These are phyloP conservation scores for Cantharis rustica DNA, from an alignment of 2,888 invertebrate genomes.

Conservation along the genomic window DNA sequence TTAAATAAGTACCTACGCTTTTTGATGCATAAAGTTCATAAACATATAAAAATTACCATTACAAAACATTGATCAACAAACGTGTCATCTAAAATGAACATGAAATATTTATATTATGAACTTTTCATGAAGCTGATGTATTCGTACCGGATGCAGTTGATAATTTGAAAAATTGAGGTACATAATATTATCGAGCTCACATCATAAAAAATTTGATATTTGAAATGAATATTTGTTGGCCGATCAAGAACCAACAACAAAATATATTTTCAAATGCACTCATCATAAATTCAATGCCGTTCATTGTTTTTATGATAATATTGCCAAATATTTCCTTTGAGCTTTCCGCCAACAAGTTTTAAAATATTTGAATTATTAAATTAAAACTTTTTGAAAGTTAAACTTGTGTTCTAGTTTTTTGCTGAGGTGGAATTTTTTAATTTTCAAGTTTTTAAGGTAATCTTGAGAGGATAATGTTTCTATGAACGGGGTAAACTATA, in stretches of 20 bases:
- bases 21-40: conserved; percentile 29
- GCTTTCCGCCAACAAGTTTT: conserved; percentile 27
- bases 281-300: conserved; percentile 31
- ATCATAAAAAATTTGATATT: conserved; percentile 11
- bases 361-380: conserved; percentile 22
- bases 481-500: conserved; percentile 51
- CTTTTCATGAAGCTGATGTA: conserved; percentile 21
- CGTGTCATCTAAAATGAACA: conserved; percentile 22
- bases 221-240: conserved; percentile 3
- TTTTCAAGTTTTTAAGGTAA: conserved; percentile 33
- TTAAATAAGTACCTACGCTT: conserved; percentile 19
- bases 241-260: not conserved
- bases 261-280: conserved; percentile 23
- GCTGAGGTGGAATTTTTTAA: conserved; percentile 1
- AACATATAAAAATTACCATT: conserved; percentile 28
- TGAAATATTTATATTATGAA: conserved; percentile 25
- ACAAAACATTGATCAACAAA: conserved; percentile 26
- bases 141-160: conserved; percentile 26
- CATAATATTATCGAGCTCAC: conserved; percentile 18
- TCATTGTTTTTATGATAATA: conserved; percentile 38
- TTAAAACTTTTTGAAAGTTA: not conserved
- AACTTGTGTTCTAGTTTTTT: not conserved
- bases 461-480: conserved; percentile 34
- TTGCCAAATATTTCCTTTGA: conserved; percentile 25
- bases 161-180: conserved; percentile 17